Evolutionary conservation across 2,888 invertebrate genomes (phyloP).

Genomic region (Dynastes grantii): DNA sequence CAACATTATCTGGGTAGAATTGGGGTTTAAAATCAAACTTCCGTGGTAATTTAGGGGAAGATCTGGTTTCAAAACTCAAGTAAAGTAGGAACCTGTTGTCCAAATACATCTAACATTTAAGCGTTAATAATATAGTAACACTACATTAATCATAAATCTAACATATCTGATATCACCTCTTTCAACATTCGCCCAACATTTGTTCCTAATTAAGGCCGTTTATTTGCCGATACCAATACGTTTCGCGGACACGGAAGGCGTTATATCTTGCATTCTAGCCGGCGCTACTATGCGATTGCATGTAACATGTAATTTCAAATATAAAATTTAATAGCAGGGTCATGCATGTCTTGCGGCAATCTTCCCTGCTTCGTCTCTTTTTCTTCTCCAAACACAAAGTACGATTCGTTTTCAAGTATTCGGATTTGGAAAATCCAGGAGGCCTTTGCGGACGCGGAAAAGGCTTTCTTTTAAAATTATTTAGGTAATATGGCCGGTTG

Average conservation of each 20-base stretch:
- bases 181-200: not conserved
- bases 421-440: conserved; percentile 5
- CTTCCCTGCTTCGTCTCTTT: conserved; percentile 26
- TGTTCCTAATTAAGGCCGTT: conserved; percentile 18
- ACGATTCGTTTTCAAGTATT: not conserved
- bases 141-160: no score
- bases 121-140: no score
- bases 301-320: conserved; percentile 45
- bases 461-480: conserved; percentile 40
- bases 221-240: conserved; percentile 25
- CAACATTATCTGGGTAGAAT: no score
- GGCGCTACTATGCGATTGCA: conserved; percentile 33
- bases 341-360: conserved; percentile 41
- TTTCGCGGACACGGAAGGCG: conserved; percentile 32
- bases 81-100: no score
- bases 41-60: no score
- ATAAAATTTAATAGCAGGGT: conserved; percentile 46
- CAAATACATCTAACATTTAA: no score
- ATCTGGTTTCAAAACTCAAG: no score
- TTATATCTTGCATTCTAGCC: conserved; percentile 21
- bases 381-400: not conserved
- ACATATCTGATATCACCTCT: not conserved
- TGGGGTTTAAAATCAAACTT: no score
- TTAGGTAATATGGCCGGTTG: conserved; percentile 21
- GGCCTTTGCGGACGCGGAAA: not conserved